Percentiles rank a stretch among this genome's conserved stretches.
These are phyloP conservation scores for Gopherus evgoodei DNA, from an alignment of 2,113 vertebrate genomes.

Conservation along the genomic window DNA sequence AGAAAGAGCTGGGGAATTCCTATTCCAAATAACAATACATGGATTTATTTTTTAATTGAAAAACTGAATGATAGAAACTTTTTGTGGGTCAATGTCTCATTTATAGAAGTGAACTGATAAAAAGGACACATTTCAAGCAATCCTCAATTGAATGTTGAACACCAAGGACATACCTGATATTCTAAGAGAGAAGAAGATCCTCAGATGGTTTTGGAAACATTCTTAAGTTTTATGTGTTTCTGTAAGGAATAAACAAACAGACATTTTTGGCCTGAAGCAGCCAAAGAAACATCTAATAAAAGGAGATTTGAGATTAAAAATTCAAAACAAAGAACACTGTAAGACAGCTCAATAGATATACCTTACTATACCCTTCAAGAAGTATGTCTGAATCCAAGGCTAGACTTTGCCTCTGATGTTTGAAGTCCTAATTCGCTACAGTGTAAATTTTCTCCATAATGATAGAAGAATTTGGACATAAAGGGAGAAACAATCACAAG, in stretches of 20 bases:
- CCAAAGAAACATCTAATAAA: not conserved
- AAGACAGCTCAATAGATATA: not conserved
- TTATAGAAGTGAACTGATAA: not conserved
- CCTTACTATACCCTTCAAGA: not conserved
- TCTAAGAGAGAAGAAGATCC: not conserved
- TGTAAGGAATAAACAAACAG: not conserved
- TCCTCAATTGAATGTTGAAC: not conserved
- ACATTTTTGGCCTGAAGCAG: not conserved
- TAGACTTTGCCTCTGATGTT: not conserved
- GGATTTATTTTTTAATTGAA: not conserved
- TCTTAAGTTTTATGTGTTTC: not conserved
- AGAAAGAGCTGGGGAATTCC: not conserved
- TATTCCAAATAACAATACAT: not conserved
- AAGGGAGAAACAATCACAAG: not conserved
- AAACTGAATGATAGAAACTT: not conserved
- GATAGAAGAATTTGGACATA: not conserved
- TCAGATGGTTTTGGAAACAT: not conserved
- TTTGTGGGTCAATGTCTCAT: not conserved
- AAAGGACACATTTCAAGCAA: not conserved
- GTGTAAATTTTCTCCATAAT: not conserved
- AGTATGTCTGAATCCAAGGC: accelerated
- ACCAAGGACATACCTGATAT: not conserved
- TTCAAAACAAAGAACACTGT: not conserved
- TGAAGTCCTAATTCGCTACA: not conserved
- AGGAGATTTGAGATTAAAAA: not conserved